Evolutionary conservation across 2,113 vertebrate species (phyloP).

Genomic region (Toxotes jaculatrix): DNA sequence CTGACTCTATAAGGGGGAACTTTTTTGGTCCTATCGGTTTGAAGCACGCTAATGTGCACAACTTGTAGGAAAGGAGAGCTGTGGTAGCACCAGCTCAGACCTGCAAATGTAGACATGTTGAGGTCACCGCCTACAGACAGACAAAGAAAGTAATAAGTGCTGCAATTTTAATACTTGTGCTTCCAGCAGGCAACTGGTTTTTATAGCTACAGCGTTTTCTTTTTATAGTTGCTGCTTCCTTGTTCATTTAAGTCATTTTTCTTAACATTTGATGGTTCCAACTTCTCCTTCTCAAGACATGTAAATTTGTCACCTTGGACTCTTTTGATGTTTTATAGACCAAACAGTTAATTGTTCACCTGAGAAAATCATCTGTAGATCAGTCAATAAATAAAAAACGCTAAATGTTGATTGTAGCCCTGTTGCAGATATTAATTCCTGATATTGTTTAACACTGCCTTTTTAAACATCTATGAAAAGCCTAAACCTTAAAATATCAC

Average conservation of each 20-base stretch:
- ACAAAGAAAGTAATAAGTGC: not conserved
- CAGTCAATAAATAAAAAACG: not conserved
- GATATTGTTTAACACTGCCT: not conserved
- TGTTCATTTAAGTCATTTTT: no score
- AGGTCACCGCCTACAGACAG: not conserved
- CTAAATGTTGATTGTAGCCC: not conserved
- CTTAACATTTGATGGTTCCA: no score
- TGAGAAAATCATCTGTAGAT: not conserved
- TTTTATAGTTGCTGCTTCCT: not conserved
- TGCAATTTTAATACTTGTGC: not conserved
- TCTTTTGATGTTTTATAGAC: no score
- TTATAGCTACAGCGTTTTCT: not conserved
- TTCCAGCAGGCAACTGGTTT: not conserved
- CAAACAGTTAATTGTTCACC: not conserved
- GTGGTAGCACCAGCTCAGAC: not conserved
- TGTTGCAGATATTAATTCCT: not conserved
- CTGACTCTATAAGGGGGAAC: not conserved
- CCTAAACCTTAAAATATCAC: conserved; percentile 1
- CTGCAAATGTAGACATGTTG: not conserved
- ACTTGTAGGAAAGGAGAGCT: not conserved
- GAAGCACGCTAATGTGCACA: not conserved
- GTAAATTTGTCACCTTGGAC: not conserved
- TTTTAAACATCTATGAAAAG: not conserved
- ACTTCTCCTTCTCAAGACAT: not conserved
- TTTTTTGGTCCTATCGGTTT: not conserved